These are phyloP conservation scores for Troilus luridus DNA, from an alignment of 2,888 invertebrate genomes.

Conservation along the genomic window DNA sequence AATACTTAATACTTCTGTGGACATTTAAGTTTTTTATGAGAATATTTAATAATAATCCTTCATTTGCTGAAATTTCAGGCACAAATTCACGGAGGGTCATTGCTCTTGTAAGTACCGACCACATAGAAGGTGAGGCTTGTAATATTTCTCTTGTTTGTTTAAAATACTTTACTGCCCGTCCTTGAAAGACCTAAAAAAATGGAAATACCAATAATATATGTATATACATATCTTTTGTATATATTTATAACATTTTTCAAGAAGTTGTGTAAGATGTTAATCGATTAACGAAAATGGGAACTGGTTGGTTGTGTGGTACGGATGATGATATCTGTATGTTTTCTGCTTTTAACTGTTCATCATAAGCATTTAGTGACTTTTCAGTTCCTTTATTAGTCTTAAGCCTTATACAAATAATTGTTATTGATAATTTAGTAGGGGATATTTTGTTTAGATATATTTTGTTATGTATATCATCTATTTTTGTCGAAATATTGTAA, in stretches of 20 bases:
- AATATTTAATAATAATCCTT: not conserved
- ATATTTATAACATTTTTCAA: constrained; percentile 18
- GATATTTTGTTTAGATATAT: constrained; percentile 28
- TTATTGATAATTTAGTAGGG: not conserved
- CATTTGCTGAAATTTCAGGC: not conserved
- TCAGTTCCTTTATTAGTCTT: not conserved
- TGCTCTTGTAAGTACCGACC: constrained; percentile 21
- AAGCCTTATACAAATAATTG: not conserved
- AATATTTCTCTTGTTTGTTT: not conserved
- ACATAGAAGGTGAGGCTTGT: constrained; percentile 33
- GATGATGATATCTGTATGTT: constrained; percentile 1
- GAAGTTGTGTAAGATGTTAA: not conserved
- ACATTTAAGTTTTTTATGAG: not conserved
- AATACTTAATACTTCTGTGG: not conserved
- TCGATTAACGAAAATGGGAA: not conserved
- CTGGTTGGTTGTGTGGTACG: not conserved
- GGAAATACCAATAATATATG: constrained; percentile 13
- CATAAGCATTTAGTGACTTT: constrained; percentile 26
- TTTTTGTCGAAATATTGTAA: not conserved
- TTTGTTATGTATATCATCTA: constrained; percentile 30
- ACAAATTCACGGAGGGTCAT: constrained; percentile 6
- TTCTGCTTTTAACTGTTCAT: not conserved
- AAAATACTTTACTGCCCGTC: constrained; percentile 30
- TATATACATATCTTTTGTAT: constrained; percentile 41
- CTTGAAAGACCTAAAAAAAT: constrained; percentile 1